Evolutionary conservation across 2,797 vertebrate species (phyloP).

Genomic region (Poecile montanus): DNA sequence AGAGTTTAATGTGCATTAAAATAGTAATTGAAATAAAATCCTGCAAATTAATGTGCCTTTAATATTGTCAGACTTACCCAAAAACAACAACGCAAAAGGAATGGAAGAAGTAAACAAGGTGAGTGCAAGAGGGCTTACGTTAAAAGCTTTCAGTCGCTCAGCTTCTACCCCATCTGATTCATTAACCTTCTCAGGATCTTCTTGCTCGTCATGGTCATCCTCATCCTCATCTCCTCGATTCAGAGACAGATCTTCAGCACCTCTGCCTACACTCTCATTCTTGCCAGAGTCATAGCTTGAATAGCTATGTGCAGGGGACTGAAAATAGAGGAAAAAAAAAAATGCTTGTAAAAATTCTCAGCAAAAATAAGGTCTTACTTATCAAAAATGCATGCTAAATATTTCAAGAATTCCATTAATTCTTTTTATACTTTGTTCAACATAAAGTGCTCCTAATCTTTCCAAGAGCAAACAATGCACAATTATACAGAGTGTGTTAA

Average conservation of each 20-base stretch:
- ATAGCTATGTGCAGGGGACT: slow-evolving; percentile 85
- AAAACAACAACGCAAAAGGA: slow-evolving; percentile 55
- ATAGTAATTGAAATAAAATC: slow-evolving; percentile 30
- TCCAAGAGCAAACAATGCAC: neutral
- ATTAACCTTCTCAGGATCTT: slow-evolving; percentile 80
- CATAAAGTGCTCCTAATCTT: neutral
- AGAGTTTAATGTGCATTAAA: slow-evolving; percentile 66
- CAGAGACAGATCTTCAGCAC: slow-evolving; percentile 82
- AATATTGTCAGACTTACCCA: slow-evolving; percentile 63
- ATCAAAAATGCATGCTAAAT: neutral
- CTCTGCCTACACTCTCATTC: slow-evolving; percentile 81
- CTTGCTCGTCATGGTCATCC: slow-evolving; percentile 83
- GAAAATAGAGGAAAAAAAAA: slow-evolving; percentile 54
- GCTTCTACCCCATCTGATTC: slow-evolving; percentile 83
- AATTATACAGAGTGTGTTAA: neutral
- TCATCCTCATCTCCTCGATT: slow-evolving; percentile 83
- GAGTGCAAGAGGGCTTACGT: slow-evolving; percentile 75
- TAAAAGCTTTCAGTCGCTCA: slow-evolving; percentile 85
- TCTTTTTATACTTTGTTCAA: neutral
- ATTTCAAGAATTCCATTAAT: neutral
- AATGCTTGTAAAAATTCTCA: neutral
- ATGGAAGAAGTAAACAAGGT: slow-evolving; percentile 20
- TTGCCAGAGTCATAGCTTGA: slow-evolving; percentile 85
- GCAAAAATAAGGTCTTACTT: neutral
- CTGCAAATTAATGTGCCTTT: slow-evolving; percentile 66